These are phyloP conservation scores for Oegoconia quadripuncta DNA, from an alignment of 2,888 invertebrate species.

Conservation along the genomic window DNA sequence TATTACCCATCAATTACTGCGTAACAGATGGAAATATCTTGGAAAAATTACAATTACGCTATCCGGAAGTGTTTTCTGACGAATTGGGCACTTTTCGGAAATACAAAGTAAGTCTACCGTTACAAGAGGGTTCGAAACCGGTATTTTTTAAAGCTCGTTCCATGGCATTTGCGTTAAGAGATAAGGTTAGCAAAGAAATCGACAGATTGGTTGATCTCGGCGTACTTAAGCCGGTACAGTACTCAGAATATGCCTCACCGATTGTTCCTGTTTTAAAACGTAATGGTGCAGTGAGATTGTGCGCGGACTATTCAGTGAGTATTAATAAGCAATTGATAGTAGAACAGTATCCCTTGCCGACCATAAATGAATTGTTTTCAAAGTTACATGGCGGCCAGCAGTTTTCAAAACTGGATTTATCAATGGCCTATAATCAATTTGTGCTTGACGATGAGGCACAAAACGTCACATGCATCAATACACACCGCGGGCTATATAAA, in stretches of 20 bases:
- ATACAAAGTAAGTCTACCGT: constrained; percentile 10
- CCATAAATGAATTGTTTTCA: constrained; percentile 18
- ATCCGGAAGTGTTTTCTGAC: not conserved
- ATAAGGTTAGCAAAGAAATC: constrained; percentile 18
- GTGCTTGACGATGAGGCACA: constrained; percentile 12
- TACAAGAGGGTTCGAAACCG: constrained; percentile 17
- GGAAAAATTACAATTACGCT: no score
- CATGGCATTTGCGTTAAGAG: constrained; percentile 17
- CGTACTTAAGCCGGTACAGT: constrained; percentile 15
- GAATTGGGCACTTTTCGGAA: not conserved
- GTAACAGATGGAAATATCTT: no score
- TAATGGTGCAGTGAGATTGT: constrained; percentile 18
- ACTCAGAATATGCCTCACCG: constrained; percentile 19
- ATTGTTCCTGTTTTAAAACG: constrained; percentile 20
- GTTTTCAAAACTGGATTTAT: constrained; percentile 19
- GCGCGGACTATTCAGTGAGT: constrained; percentile 20
- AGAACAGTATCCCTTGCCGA: constrained; percentile 25
- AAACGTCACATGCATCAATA: constrained; percentile 15
- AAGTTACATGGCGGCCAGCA: constrained; percentile 20
- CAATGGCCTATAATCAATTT: constrained; percentile 21
- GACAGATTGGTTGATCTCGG: constrained; percentile 16
- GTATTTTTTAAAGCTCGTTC: constrained; percentile 19
- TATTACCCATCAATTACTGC: constrained; percentile 3
- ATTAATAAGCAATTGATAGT: constrained; percentile 22
- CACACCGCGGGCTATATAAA: constrained; percentile 10